These are phyloP conservation scores for Pipra filicauda DNA, from an alignment of 2,113 vertebrate species.

Conservation along the genomic window DNA sequence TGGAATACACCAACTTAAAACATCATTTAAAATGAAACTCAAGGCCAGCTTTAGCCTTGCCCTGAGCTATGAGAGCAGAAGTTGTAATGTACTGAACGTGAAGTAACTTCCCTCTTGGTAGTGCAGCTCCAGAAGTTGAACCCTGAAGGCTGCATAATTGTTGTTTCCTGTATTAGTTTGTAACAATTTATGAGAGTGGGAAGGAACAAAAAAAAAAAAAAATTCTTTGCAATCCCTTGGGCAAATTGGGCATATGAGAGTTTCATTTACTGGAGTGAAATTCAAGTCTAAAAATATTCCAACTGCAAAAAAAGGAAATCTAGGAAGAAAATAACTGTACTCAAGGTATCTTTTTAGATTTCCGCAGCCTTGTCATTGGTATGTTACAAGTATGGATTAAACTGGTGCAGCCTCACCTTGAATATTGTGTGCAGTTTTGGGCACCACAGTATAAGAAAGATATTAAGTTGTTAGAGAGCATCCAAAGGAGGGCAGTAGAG, in stretches of 20 bases:
- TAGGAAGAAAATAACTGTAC: neutral
- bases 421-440: neutral
- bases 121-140: neutral
- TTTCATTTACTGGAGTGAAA: neutral
- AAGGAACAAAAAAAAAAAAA: neutral
- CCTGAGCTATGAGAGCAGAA: constrained; percentile 1
- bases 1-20: neutral
- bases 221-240: neutral
- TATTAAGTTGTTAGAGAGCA: neutral
- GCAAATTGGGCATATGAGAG: neutral
- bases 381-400: neutral
- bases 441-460: neutral
- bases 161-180: constrained; percentile 50
- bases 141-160: constrained; percentile 49
- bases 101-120: constrained; percentile 3
- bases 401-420: neutral
- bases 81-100: neutral
- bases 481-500: neutral
- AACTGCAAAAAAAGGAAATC: neutral
- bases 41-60: constrained; percentile 33
- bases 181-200: constrained; percentile 31
- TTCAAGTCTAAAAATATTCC: constrained; percentile 24
- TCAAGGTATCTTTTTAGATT: neutral
- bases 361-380: neutral
- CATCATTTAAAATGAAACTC: constrained; percentile 19